Percentiles rank a stretch among this genome's conserved stretches.
phyloP scores from a whole-genome alignment of 2,888 invertebrate species.

The Lutraria lutraria region DNA sequence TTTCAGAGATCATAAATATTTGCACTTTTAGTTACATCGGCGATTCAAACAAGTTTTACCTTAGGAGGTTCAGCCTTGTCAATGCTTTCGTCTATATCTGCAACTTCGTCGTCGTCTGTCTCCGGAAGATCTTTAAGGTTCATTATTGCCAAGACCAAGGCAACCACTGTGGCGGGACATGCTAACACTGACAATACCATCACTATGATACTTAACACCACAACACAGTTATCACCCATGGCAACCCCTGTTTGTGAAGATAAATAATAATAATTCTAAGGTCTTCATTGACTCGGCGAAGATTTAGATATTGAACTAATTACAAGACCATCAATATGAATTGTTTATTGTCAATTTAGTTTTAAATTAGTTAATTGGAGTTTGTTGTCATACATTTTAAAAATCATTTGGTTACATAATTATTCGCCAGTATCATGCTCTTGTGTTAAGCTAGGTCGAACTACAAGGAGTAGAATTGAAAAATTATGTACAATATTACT shows the following conservation, averaged over 20 bases:
- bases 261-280: background rate
- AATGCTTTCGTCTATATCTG: background rate
- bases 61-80: background rate
- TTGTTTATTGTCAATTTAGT: no score
- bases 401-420: no score
- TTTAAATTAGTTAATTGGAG: no score
- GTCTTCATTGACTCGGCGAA: background rate
- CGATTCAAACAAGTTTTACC: background rate
- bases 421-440: no score
- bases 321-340: no score
- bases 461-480: no score
- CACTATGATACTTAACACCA: background rate
- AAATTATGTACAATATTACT: no score
- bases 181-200: background rate
- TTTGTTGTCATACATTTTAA: no score
- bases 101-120: background rate
- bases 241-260: constrained; percentile 18
- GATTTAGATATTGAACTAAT: no score
- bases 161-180: background rate
- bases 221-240: constrained; percentile 30
- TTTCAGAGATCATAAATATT: no score
- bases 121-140: constrained; percentile 6
- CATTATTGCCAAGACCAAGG: constrained; percentile 5
- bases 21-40: no score
- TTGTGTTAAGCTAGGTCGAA: no score